Base-by-base conservation (phyloP, 2,888 invertebrate species). In the Oscheius sp. region DNA sequence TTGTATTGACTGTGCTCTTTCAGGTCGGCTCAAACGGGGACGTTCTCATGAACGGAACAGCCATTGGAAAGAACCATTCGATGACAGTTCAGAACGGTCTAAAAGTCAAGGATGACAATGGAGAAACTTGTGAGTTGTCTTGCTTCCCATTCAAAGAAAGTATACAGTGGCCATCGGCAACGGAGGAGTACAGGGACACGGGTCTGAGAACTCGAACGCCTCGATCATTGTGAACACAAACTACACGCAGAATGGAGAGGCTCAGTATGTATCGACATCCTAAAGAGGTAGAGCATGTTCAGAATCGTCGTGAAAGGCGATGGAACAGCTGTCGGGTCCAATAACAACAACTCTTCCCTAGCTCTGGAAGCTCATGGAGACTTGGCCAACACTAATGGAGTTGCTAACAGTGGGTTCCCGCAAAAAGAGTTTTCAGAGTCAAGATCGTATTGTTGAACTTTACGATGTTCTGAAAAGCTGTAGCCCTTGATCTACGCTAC, bases 81-180 rank as follows among this genome's bases (percentile, higher is more conserved):
- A 78, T 84, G 77, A 77, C 79, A 0, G 83, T 79, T 1, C 81
- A 83, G 50, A 81, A 81, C 55, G 84, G 84, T 48, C 42, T 83
- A 13, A 81, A 84, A 74, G 76, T 81, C 13, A 72, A 80, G n/a
- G 79, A 84, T 47, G 59, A 74, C 2, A 77, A 82, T 21, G 82
- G 81, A 74, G 81, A 80, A 58, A 82, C 81, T 11, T 63, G 84
- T 82, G 35, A 53, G 79, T 74, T 21, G 2, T 42, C n/a, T 3
- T 4, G 1, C 73, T 13, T 74, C 7, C 29, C n/a, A 29, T 13
- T 48, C 13, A 3, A 13, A 53, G 2, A 29, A 10, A 10, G 47
- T 11, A 60, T 80, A 13, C 37, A 84, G 84, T 82, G 53, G 79
- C 83, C 21, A 75, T 84, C 48, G 83, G 83, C 13, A 76, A 80